Base-by-base conservation (phyloP, 2,888 invertebrate species). In the Acrobasis repandana region DNA sequence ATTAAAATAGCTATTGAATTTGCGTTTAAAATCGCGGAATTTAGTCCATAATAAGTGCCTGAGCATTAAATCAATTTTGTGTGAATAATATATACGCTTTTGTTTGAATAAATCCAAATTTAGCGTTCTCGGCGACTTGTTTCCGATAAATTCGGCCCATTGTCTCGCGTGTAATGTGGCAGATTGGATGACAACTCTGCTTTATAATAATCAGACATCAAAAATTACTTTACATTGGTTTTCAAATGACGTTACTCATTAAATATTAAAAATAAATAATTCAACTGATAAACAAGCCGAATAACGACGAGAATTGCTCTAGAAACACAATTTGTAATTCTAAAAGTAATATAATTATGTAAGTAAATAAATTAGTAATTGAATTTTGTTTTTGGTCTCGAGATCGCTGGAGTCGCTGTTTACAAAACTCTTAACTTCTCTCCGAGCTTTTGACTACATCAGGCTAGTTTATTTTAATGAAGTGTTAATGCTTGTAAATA, bases 71-170 rank as follows among this genome's bases (percentile, higher is more conserved):
- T 63, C 57, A 63, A 52, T 57, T 57, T 60, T 60, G 60, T 60
- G 60, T 57, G 34, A 61, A 57, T 63, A 57, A 36, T 62, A 63
- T 61, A 64, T 56, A 62, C 70, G 65, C 61, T 64, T 56, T 54
- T 54, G 58, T 56, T 63, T 61, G 58, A 67, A 65, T 67, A 66
- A 68, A 67, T 60, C 63, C 61, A 56, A 64, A 66, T 63, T 68
- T 63, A 63, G 58, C 56, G 63, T 65, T 51, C 59, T 60, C 64
- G 49, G 58, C 66, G 66, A 70, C 66, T 67, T 67, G 63, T 65
- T 70, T 64, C 61, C 67, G 65, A 69, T 69, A 65, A 66, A 65
- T 64, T 66, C 66, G 65, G 65, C 63, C 70, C 72, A 71, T 74
- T 71, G 51, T 66, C 62, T 62, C 71, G 58, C 61, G 63, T 51